Evolutionary conservation across 2,113 vertebrate species (phyloP).

Genomic region (Oophaga pumilio): DNA sequence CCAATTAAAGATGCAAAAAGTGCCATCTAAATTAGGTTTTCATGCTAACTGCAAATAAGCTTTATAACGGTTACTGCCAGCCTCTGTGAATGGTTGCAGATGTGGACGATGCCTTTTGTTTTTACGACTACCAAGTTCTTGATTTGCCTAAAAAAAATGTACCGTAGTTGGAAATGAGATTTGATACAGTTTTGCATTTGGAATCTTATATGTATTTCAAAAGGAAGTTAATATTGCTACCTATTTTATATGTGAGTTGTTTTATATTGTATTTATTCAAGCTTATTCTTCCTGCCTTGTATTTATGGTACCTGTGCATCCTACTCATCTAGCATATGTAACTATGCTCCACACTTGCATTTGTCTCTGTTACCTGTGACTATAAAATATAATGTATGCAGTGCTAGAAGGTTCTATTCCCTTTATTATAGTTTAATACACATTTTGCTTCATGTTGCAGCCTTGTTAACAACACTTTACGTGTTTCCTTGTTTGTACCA

Average conservation of each 20-base stretch:
- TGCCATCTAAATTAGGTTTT: background rate
- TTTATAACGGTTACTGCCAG: no score
- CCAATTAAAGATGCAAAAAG: background rate
- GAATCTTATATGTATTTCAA: no score
- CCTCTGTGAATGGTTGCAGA: no score
- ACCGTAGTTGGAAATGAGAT: no score
- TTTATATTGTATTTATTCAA: background rate
- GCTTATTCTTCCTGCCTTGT: background rate
- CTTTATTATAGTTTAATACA: background rate
- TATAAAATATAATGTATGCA: no score
- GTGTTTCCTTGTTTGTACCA: background rate
- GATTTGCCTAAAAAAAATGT: no score
- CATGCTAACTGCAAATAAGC: no score
- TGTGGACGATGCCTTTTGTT: no score
- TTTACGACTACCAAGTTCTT: no score
- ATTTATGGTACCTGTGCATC: background rate
- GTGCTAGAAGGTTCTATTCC: no score
- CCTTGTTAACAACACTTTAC: background rate
- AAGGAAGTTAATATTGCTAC: no score
- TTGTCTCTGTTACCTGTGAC: background rate
- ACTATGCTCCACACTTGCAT: background rate
- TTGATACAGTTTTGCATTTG: no score
- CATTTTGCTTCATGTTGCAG: background rate
- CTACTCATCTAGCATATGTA: background rate
- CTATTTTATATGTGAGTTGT: background rate